Conservation (phyloP, 2,888 invertebrate species). For the Caenorhabditis becei region DNA sequence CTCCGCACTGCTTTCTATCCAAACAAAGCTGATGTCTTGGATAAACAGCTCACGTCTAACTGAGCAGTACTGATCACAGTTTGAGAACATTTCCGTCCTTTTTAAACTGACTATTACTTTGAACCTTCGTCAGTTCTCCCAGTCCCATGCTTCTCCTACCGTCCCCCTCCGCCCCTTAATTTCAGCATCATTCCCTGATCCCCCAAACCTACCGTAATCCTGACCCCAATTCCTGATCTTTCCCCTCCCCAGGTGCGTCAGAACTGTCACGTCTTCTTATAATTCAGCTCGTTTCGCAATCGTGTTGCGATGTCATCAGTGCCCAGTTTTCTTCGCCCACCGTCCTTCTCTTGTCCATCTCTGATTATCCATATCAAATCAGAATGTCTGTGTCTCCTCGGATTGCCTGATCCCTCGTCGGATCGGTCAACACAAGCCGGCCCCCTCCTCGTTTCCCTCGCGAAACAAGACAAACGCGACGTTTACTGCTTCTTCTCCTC, state of each 20-base stretch:
- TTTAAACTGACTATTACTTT: no score
- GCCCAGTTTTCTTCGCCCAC: constrained; percentile 41
- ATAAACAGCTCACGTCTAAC: not conserved
- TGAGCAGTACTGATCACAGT: not conserved
- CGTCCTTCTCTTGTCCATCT: constrained; percentile 16
- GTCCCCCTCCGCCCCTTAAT: no score
- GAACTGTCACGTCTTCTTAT: not conserved
- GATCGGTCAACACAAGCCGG: constrained; percentile 40
- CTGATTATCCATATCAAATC: constrained; percentile 61
- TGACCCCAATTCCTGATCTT: not conserved
- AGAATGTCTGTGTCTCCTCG: constrained; percentile 38
- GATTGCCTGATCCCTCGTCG: not conserved
- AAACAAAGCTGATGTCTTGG: not conserved
- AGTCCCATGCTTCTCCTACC: no score
- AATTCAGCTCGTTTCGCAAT: constrained; percentile 38
- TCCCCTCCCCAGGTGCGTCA: not conserved
- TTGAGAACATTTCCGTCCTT: not conserved
- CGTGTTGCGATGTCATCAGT: constrained; percentile 24
- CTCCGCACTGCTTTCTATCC: not conserved
- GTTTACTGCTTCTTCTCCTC: constrained; percentile 16
- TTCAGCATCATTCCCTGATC: no score
- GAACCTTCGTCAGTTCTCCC: no score
- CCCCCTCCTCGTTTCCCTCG: not conserved
- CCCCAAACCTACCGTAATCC: constrained; percentile 21
- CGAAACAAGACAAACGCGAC: constrained; percentile 7